Evolutionary conservation across 2,113 vertebrate genomes (phyloP).

Genomic region (Clarias magur): DNA sequence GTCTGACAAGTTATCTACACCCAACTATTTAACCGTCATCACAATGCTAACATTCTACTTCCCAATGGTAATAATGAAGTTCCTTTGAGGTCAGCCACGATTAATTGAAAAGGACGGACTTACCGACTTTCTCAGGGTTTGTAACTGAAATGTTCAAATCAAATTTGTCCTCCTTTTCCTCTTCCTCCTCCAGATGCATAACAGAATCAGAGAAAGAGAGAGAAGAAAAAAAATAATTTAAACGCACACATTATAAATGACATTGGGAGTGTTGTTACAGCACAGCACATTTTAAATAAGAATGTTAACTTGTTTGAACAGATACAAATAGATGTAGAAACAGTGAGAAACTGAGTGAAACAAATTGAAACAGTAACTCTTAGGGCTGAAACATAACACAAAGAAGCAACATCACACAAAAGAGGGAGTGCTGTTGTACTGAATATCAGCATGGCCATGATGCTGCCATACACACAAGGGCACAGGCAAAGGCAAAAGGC

Average conservation of each 20-base stretch:
- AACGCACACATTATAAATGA: not conserved
- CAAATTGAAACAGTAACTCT: no score
- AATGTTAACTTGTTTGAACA: not conserved
- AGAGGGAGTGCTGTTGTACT: no score
- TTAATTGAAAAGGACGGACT: constrained; percentile 45
- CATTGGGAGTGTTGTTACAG: not conserved
- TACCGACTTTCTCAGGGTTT: constrained; percentile 97
- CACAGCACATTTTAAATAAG: not conserved
- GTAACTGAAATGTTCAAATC: constrained; percentile 87
- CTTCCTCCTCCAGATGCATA: constrained; percentile 81
- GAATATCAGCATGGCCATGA: no score
- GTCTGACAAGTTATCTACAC: constrained; percentile 2
- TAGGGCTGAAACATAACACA: not conserved
- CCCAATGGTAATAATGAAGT: not conserved
- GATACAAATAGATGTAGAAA: not conserved
- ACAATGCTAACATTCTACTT: not conserved
- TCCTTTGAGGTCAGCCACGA: not conserved
- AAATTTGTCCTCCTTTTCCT: constrained; percentile 89
- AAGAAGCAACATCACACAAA: not conserved
- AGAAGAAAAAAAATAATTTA: not conserved
- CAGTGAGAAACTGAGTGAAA: not conserved
- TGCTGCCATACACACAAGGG: no score
- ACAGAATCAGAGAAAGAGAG: not conserved
- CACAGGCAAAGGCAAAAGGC: no score
- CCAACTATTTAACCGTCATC: not conserved